A percentile compares a stretch with the other conserved stretches of the same genome.
These are phyloP conservation scores for Onthophagus sagittarius DNA, from an alignment of 2,888 invertebrate species.

Conservation along the genomic window DNA sequence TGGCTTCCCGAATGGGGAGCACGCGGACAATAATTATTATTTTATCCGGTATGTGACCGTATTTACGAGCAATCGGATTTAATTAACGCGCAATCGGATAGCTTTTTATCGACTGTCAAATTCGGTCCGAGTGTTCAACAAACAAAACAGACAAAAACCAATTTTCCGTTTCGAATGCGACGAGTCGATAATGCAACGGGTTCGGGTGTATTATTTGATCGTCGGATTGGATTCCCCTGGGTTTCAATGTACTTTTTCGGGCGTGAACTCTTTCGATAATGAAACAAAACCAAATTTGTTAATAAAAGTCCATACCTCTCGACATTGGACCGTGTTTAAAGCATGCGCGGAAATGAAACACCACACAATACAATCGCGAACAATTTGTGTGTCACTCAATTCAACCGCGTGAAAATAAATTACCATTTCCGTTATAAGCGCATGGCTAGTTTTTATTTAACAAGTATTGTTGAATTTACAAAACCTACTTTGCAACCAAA, in stretches of 20 bases:
- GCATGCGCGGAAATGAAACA: neutral
- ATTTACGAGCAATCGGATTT: neutral
- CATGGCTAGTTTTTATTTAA: neutral
- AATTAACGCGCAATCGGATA: neutral
- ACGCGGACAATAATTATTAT: neutral
- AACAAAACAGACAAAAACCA: neutral
- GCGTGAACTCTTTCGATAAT: neutral
- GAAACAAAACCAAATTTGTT: neutral
- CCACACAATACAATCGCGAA: neutral
- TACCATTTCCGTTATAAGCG: neutral
- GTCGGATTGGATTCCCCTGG: neutral
- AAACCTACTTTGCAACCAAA: no score
- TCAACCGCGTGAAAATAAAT: neutral
- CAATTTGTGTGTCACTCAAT: neutral
- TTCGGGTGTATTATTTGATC: neutral
- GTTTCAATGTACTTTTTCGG: neutral
- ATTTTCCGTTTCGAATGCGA: neutral
- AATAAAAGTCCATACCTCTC: neutral
- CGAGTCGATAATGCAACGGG: neutral
- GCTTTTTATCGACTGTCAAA: neutral
- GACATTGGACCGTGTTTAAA: neutral
- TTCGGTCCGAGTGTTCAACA: neutral
- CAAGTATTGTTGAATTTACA: no score
- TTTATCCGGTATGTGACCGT: neutral
- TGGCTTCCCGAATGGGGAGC: neutral